These are phyloP conservation scores for Ochropacha duplaris DNA, from an alignment of 2,888 invertebrate species.

Conservation along the genomic window DNA sequence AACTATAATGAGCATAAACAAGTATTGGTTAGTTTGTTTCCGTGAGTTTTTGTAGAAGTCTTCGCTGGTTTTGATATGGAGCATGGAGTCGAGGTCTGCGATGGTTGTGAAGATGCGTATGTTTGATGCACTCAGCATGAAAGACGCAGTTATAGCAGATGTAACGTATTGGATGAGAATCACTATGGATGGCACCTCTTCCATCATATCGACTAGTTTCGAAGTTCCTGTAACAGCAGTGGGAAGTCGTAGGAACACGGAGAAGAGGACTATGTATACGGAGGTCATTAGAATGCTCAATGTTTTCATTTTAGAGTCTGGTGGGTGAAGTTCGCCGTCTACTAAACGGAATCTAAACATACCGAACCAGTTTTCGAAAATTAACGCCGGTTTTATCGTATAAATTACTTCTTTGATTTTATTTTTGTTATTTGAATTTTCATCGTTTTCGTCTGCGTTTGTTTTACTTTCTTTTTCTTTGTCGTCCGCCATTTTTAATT, in stretches of 20 bases:
- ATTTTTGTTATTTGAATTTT: conserved; percentile 12
- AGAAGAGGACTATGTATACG: conserved; percentile 21
- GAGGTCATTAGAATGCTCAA: conserved; percentile 26
- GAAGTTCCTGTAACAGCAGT: conserved; percentile 15
- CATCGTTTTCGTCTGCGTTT: conserved; percentile 9
- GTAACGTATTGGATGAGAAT: conserved; percentile 41
- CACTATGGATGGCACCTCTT: conserved; percentile 37
- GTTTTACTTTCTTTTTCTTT: conserved; percentile 8
- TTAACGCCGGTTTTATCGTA: conserved; percentile 35
- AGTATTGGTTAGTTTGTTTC: conserved; percentile 18
- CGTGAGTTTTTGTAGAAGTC: conserved; percentile 39
- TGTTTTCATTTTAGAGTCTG: conserved; percentile 38
- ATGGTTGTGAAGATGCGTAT: conserved; percentile 39
- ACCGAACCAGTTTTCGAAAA: conserved; percentile 45
- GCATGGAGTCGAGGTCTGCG: conserved; percentile 37
- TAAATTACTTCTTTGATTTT: conserved; percentile 25
- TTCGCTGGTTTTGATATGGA: conserved; percentile 32
- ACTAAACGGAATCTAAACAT: conserved; percentile 44
- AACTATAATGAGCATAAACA: conserved; percentile 23
- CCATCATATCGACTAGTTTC: conserved; percentile 28
- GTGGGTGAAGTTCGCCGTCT: conserved; percentile 29
- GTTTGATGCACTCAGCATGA: conserved; percentile 34
- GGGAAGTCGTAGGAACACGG: conserved; percentile 21
- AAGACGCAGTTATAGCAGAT: conserved; percentile 34
- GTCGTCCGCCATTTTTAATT: conserved; percentile 3